phyloP scores from a whole-genome alignment of 2,113 vertebrate genomes.

The Chionodraco myersi region DNA sequence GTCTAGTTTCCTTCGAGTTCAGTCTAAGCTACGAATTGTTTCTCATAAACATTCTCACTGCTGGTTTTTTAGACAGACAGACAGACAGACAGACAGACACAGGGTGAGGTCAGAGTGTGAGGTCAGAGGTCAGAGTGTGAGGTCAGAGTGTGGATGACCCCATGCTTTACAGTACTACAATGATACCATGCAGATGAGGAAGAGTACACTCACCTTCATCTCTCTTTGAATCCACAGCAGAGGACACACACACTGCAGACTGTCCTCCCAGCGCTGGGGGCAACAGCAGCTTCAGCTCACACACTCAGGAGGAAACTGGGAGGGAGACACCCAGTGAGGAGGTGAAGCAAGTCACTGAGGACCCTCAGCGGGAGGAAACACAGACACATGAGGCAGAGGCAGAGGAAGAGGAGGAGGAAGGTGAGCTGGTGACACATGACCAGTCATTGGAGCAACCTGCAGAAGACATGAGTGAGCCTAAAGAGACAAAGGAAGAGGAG shows the following conservation, averaged over 20 bases:
- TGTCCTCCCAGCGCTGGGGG: constrained; percentile 31
- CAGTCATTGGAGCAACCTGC: constrained; percentile 46
- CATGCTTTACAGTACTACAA: neutral
- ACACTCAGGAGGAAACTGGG: constrained; percentile 42
- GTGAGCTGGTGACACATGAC: constrained; percentile 69
- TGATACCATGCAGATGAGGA: neutral
- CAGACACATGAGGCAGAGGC: constrained; percentile 73
- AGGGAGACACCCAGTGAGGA: constrained; percentile 52
- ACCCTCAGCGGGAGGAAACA: constrained; percentile 59
- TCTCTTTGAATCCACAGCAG: constrained; percentile 44
- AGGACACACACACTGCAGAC: constrained; percentile 33
- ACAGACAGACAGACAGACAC: too few species aligned
- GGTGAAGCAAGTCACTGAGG: constrained; percentile 63
- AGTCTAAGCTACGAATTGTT: too few species aligned
- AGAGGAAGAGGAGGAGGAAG: constrained; percentile 73
- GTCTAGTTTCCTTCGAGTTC: too few species aligned
- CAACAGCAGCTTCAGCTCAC: constrained; percentile 24
- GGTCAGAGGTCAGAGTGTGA: too few species aligned
- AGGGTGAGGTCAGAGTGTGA: too few species aligned
- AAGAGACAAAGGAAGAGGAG: constrained; percentile 48
- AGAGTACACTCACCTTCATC: neutral
- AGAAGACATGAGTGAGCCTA: constrained; percentile 37
- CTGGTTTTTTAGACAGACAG: too few species aligned
- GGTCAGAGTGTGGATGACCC: too few species aligned
- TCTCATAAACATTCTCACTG: too few species aligned